Base-by-base conservation (phyloP, 2,888 invertebrate species). In the Eilema caniola region DNA sequence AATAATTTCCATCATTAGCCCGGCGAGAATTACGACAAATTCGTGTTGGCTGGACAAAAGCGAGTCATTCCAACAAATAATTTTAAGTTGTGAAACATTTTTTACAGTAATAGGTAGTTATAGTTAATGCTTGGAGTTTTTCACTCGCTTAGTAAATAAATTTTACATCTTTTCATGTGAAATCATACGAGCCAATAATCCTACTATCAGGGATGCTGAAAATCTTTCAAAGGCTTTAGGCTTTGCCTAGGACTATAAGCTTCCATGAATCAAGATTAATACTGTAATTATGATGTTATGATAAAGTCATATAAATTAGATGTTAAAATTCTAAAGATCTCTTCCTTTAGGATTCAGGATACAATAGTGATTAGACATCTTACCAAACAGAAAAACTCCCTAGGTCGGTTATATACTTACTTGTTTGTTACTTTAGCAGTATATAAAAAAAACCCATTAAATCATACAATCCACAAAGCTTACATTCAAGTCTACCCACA, bases 401-500 rank as follows among this genome's bases (percentile, higher is more conserved):
- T n/a, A n/a, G n/a, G n/a, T n/a, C n/a, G n/a, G n/a, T n/a, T n/a
- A n/a, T n/a, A n/a, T 28, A 28, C 28, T 20, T 47, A 20, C 5
- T 47, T 47, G n/a, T 53, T n/a, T n/a, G 47, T 53, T n/a, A 53
- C 53, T n/a, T 53, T 41, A 16, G 20, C 16, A 20, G 4, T 16
- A 16, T 16, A 41, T 41, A 41, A n/a, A n/a, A 47, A 41, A 47
- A 47, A 47, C 20, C 33, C 20, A 16, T 47, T 47, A 47, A 16
- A 20, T 20, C 16, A 47, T 1, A 47, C 1, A 20, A 20, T 31
- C 28, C n/a, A 16, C 56, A 31, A 59, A 24, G 24, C 16, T 24
- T 59, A 57, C n/a, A 37, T 57, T 24, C n/a, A 66, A 66, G 25
- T 25, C 63, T 64, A 33, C 23, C 64, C 47, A 61, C 66, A 60